Evolutionary conservation across 2,888 invertebrate genomes (phyloP), one percentile per base, ranked within the genome.

Genomic region (Callinectes sapidus): DNA sequence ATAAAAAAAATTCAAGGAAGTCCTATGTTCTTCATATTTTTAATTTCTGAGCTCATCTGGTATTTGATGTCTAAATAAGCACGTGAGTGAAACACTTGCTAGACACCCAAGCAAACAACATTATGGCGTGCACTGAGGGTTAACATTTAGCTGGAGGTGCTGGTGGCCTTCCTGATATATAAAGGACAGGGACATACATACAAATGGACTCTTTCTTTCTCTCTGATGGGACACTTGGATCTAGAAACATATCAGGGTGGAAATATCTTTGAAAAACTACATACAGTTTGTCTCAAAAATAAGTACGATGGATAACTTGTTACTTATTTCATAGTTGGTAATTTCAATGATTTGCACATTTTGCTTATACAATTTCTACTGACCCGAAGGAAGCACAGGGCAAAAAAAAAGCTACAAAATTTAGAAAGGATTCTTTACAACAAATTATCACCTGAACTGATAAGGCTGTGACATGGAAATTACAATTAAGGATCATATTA

Each of bases 91-190:
- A 81, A 35, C 32, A 81, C 81, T 81, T 35, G 35, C 81, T 35
- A 81, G 81, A 81, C 81, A 81, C 81, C 32, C 32, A 81, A 81
- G 35, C 81, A 35, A 10, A 35, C 35, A 18, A 35, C 16, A 16
- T 81, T 81, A 81, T 35, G 81, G 81, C 81, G 81, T 81, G 81
- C 81, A 81, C 81, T 35, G 35, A 13, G 35, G 35, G 81, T 81
- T 81, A 81, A 81, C 81, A 10, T 81, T 81, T 35, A 81, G 81
- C 18, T 81, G 81, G 35, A 35, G 81, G 81, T 81, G 81, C 32
- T 16, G 81, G 81, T 16, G 16, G 81, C 81, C 35, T 35, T 81
- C 18, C 32, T 35, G 14, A 81, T 35, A 35, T 71, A 71, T 71
- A 71, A 71, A 71, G 28, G 28, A 71, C 35, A 81, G 81, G 16